Conservation (phyloP, 2,113 vertebrate species). For the Oreochromis tanganicae region DNA sequence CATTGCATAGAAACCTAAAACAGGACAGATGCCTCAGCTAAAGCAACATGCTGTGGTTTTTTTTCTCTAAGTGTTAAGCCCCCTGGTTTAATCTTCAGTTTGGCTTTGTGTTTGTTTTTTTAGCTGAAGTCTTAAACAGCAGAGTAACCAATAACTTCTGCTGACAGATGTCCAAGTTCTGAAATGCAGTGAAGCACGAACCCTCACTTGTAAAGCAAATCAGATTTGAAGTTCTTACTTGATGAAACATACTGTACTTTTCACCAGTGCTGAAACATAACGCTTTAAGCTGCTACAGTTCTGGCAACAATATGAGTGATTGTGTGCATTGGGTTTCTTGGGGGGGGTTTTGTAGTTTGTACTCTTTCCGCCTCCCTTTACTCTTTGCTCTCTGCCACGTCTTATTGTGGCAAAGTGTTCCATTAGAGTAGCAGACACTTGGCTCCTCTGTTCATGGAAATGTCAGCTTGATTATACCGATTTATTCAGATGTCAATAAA, state of each 20-base stretch:
- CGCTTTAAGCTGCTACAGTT: background rate
- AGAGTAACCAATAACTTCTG: background rate
- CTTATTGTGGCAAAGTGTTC: background rate
- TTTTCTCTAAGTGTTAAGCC: background rate
- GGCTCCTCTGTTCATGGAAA: slow-evolving; percentile 8
- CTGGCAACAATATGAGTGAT: background rate
- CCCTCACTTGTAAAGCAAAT: background rate
- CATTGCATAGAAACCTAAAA: background rate
- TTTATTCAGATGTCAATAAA: slow-evolving; percentile 60
- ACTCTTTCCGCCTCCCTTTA: background rate
- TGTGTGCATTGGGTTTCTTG: background rate
- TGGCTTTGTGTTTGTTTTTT: background rate
- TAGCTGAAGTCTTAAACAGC: background rate
- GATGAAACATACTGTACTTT: background rate
- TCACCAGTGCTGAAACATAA: background rate
- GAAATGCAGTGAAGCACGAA: background rate
- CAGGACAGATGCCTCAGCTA: background rate
- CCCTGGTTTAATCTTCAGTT: rapidly evolving
- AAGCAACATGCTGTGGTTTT: background rate
- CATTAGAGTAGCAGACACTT: background rate
- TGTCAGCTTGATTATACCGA: slow-evolving; percentile 38
- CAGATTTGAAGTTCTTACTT: background rate
- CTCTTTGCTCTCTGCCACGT: background rate
- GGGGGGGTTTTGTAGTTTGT: background rate
- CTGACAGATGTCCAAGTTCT: background rate